Evolutionary conservation across 2,113 vertebrate genomes (phyloP).

Genomic region (Chaetorhynchus papuensis): DNA sequence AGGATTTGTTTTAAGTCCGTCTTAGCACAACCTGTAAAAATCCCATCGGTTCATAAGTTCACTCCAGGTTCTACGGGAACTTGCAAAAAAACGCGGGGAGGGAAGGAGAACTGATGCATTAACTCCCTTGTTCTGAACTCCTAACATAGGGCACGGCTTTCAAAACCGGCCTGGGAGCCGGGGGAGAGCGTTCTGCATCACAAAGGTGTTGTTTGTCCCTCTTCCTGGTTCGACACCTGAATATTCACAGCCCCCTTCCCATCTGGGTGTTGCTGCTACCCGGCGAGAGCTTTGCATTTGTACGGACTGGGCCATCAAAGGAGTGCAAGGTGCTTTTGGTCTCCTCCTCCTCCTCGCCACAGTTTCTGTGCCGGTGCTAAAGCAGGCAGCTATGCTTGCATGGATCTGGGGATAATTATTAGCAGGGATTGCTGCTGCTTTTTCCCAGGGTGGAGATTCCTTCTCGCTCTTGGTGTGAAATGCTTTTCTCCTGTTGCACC

Average conservation of each 20-base stretch:
- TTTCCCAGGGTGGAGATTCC: neutral
- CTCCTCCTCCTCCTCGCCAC: neutral
- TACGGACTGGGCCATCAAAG: conserved; percentile 19
- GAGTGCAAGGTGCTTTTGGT: neutral
- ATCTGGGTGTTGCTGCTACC: neutral
- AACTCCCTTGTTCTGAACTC: conserved; percentile 3
- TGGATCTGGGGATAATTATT: neutral
- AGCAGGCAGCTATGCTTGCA: neutral
- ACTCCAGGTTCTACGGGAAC: neutral
- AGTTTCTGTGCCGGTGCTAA: neutral
- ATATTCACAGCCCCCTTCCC: conserved; percentile 40
- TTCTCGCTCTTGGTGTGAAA: neutral
- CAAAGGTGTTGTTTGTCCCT: conserved; percentile 12
- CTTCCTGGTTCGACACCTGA: neutral
- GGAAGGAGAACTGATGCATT: neutral
- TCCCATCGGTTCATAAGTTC: neutral
- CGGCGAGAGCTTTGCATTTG: conserved; percentile 25
- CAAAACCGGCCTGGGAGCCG: neutral
- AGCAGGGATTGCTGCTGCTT: neutral
- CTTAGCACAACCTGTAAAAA: neutral
- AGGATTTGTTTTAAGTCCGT: neutral
- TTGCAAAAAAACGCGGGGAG: neutral
- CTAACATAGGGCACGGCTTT: conserved; percentile 43
- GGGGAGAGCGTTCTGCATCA: neutral
- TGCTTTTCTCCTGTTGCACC: neutral